Evolutionary conservation across 1,140 invertebrate species (phyloP).

Genomic region (Dolichoris vasculosae): DNA sequence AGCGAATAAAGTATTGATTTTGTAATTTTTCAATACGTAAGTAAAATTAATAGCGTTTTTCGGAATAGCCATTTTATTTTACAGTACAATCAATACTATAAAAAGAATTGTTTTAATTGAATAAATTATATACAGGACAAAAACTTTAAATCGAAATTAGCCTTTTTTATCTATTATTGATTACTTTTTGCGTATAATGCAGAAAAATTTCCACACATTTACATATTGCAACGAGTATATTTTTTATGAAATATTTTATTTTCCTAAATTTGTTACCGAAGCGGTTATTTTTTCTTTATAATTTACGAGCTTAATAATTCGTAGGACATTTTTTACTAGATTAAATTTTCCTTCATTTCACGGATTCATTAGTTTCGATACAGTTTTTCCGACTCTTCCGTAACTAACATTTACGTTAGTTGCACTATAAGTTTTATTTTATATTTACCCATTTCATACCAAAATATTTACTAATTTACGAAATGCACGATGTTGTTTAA

Average conservation of each 20-base stretch:
- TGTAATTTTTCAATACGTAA: background rate
- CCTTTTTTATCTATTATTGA: background rate
- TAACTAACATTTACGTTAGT: background rate
- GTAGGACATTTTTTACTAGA: background rate
- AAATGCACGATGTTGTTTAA: background rate
- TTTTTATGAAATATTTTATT: background rate
- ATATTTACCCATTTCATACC: background rate
- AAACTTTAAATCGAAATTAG: background rate
- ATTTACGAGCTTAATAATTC: background rate
- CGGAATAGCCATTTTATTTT: background rate
- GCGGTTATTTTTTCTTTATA: background rate
- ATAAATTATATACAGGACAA: background rate
- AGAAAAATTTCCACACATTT: too few species aligned
- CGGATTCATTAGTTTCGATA: background rate
- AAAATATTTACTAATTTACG: slow-evolving; percentile 27
- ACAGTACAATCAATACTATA: background rate
- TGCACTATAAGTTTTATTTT: background rate
- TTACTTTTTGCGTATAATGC: background rate
- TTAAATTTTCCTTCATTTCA: background rate
- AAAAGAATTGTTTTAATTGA: background rate
- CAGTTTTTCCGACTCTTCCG: background rate
- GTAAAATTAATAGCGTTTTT: slow-evolving; percentile 14
- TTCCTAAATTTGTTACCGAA: background rate
- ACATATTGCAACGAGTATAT: too few species aligned
- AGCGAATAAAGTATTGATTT: slow-evolving; percentile 6